Base-by-base conservation (phyloP, 2,888 invertebrate species). In the Campaea margaritaria region DNA sequence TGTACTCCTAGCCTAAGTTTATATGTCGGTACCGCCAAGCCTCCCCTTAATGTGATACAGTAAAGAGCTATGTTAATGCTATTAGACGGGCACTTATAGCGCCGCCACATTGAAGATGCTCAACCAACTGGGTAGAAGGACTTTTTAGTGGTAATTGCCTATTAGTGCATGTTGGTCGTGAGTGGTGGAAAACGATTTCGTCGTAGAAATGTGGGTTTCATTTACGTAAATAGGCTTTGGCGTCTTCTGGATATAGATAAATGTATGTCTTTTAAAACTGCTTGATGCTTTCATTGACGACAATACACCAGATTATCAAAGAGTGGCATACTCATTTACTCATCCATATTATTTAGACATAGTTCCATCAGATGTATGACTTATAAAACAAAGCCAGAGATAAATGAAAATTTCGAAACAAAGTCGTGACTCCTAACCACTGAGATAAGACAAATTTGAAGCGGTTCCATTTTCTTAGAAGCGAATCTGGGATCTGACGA, bases 21-120 rank as follows among this genome's bases (percentile, higher is more conserved):
- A 54, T n/a, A 10, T 9, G 14, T 27, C 28, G 15, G 2, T 28
- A 16, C 10, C 28, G 14, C 28, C 49, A 41, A 36, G 43, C 36
- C 43, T 15, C 45, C 21, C 45, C 45, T 11, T 44, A 58, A 61
- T 61, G 52, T 63, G 49, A 55, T 59, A 48, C 41, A 52, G 58
- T 50, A 60, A 54, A 67, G 69, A 69, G 69, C 69, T 69, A 75
- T 73, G 74, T 70, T 64, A 62, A 62, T 78, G 70, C 68, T 69
- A 78, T 78, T 80, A 79, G 64, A 65, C 58, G 61, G 62, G 60
- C 77, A 77, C 77, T 75, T 69, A 70, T 58, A 60, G 34, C 16
- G 49, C 42, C 45, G 42, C 53, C 42, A 58, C 14, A 58, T 56
- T 15, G 58, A 61, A 64, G 56, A 47, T 56, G 31, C 45, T 44